Evolutionary conservation across 2,797 vertebrate species (phyloP).

Genomic region (Micromesistius poutassou): DNA sequence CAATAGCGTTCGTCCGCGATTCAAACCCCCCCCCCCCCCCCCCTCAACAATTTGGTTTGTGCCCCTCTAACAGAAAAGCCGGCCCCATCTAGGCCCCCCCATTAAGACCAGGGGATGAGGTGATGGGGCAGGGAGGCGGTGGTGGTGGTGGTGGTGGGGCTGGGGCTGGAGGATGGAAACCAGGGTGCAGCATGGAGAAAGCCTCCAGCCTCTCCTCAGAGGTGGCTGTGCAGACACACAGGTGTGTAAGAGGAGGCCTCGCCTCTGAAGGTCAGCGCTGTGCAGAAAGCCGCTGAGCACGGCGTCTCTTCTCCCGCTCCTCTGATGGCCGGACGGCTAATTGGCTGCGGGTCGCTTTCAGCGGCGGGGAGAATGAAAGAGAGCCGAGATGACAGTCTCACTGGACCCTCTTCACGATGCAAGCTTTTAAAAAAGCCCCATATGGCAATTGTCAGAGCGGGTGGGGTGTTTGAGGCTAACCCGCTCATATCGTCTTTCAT

Average conservation of each 20-base stretch:
- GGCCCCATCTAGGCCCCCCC: no score
- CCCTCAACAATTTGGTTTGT: no score
- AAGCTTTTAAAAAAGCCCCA: constrained; percentile 55
- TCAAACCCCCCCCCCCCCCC: no score
- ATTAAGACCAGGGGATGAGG: neutral
- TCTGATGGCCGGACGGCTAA: constrained; percentile 49
- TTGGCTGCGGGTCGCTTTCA: constrained; percentile 47
- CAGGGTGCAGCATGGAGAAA: constrained; percentile 37
- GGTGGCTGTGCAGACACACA: constrained; percentile 44
- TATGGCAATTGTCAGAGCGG: constrained; percentile 53
- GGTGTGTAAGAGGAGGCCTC: constrained; percentile 38
- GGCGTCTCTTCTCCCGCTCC: constrained; percentile 35
- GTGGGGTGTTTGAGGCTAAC: constrained; percentile 44
- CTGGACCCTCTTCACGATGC: constrained; percentile 37
- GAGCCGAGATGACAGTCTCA: constrained; percentile 47
- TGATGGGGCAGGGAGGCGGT: neutral
- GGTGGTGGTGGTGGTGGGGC: neutral
- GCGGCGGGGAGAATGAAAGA: constrained; percentile 49
- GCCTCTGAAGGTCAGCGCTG: constrained; percentile 61
- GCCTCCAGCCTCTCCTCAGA: constrained; percentile 42
- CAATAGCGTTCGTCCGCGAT: no score
- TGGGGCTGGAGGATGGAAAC: constrained; percentile 16
- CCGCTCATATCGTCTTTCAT: constrained; percentile 52
- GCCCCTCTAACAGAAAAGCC: no score
- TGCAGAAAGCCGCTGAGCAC: constrained; percentile 43